These are phyloP conservation scores for Lamellibrachia columna DNA, from an alignment of 2,888 invertebrate genomes.

Conservation along the genomic window DNA sequence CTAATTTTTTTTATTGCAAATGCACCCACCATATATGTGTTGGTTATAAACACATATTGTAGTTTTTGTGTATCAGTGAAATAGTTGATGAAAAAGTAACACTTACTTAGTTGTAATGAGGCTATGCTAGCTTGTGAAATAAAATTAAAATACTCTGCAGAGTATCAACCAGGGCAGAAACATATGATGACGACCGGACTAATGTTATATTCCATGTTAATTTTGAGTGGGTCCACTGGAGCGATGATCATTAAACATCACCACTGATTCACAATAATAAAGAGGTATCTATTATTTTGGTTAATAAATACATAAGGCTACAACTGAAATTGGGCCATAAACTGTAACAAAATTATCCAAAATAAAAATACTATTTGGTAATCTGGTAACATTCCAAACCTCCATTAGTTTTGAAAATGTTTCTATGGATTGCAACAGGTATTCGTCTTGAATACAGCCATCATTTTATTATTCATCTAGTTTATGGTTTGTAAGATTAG, in stretches of 20 bases:
- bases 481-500: background rate
- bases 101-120: background rate
- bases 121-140: background rate
- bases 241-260: background rate
- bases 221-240: background rate
- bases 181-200: background rate
- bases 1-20: background rate
- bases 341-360: background rate
- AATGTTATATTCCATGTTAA: background rate
- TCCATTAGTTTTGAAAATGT: constrained; percentile 7
- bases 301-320: background rate
- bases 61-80: background rate
- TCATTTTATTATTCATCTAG: background rate
- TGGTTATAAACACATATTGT: background rate
- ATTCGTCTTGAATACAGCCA: background rate
- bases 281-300: background rate
- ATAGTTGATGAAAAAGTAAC: background rate
- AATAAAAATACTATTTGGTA: background rate
- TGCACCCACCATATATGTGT: too few relatives aligned
- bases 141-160: background rate
- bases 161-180: background rate
- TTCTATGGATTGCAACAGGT: background rate
- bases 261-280: background rate
- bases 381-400: background rate
- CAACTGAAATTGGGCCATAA: background rate